Conservation (phyloP, 2,888 invertebrate genomes). For the Sarcophaga caerulescens region DNA sequence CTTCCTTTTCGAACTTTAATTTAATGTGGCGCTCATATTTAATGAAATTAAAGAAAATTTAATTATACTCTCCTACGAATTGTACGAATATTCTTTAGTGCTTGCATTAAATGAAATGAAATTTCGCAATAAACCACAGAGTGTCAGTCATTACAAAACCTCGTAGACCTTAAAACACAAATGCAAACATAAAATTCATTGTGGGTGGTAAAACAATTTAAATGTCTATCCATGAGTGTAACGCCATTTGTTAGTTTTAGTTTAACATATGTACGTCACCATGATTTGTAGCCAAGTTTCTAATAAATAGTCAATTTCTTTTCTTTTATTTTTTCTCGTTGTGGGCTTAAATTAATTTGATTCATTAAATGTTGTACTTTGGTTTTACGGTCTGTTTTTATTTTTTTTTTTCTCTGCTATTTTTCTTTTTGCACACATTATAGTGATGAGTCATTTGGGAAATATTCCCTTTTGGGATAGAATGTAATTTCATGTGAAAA, state of each 20-base stretch:
- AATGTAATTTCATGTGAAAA: not conserved
- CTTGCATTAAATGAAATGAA: too few species aligned
- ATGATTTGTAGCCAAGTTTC: constrained; percentile 5
- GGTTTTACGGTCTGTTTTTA: not conserved
- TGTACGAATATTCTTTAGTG: too few species aligned
- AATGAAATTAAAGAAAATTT: too few species aligned
- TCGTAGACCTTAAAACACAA: not conserved
- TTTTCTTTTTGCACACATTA: constrained; percentile 10
- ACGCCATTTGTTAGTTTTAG: constrained; percentile 3
- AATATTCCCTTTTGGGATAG: not conserved
- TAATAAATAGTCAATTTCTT: constrained; percentile 1
- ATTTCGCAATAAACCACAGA: not conserved
- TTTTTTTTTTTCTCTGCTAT: not conserved
- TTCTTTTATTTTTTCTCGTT: not conserved
- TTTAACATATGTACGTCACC: constrained; percentile 4
- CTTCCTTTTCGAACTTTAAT: too few species aligned
- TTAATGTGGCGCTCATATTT: too few species aligned
- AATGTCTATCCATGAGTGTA: not conserved
- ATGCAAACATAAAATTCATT: constrained; percentile 10
- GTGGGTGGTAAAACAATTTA: constrained; percentile 16
- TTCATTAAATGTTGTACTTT: constrained; percentile 28
- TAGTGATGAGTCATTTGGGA: constrained; percentile 15
- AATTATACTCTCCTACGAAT: too few species aligned
- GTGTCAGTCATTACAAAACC: too few species aligned
- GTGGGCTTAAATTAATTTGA: constrained; percentile 19